Conservation (phyloP, 2,888 invertebrate species). For the Stenoptilia bipunctidactyla region DNA sequence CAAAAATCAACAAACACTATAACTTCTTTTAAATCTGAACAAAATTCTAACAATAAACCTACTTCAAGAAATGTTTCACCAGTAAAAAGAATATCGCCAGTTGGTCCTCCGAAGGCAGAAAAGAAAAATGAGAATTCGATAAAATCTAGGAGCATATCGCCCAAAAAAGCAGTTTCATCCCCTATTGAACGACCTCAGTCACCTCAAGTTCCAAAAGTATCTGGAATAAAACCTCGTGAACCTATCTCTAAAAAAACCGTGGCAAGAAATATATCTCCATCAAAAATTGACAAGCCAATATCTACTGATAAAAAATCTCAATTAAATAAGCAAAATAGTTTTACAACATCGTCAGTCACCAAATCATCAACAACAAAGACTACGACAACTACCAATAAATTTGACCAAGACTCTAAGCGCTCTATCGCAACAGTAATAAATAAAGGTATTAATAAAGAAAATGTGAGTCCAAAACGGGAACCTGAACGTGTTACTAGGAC, state of each 20-base stretch:
- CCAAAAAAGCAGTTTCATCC: conserved; percentile 38
- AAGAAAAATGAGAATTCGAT: conserved; percentile 28
- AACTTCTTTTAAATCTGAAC: conserved; percentile 12
- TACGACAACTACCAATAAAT: conserved; percentile 22
- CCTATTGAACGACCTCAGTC: conserved; percentile 42
- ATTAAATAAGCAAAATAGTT: conserved; percentile 34
- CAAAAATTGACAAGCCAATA: conserved; percentile 34
- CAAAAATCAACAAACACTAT: conserved; percentile 3
- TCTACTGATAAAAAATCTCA: conserved; percentile 38
- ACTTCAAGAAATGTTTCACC: conserved; percentile 44
- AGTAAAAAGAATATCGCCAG: conserved; percentile 31
- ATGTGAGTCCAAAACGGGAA: conserved; percentile 43
- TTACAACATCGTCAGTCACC: conserved; percentile 3
- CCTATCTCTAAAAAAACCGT: conserved; percentile 28
- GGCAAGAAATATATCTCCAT: conserved; percentile 27
- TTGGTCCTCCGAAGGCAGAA: conserved; percentile 23
- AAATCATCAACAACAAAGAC: conserved; percentile 21
- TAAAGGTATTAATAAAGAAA: conserved; percentile 40
- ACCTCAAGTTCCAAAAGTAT: conserved; percentile 40
- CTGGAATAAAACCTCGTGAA: conserved; percentile 40
- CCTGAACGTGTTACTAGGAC: conserved; percentile 66
- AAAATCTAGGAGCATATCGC: conserved; percentile 46
- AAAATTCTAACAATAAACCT: conserved; percentile 31
- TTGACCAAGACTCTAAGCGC: conserved; percentile 40
- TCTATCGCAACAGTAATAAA: conserved; percentile 25